phyloP scores from a whole-genome alignment of 2,888 invertebrate genomes.

The Caenorhabditis sinica region DNA sequence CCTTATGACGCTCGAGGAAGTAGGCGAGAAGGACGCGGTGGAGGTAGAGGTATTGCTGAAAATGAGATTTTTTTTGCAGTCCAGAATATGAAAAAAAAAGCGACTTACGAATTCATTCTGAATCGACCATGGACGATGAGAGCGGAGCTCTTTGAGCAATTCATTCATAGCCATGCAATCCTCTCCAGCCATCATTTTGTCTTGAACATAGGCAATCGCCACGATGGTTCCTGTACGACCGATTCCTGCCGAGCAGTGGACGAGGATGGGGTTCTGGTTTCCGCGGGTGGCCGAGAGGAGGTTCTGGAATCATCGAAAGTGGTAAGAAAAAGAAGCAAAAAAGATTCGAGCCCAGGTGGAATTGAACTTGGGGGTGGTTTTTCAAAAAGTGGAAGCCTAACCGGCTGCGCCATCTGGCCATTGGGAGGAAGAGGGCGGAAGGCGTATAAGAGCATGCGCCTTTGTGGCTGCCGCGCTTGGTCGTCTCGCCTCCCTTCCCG shows the following conservation, averaged over 20 bases:
- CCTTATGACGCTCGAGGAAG: constrained; percentile 69
- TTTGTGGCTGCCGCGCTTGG: background rate
- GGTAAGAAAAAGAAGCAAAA: background rate
- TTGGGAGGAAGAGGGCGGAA: no score
- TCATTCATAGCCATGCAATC: constrained; percentile 68
- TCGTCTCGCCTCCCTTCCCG: no score
- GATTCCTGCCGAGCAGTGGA: constrained; percentile 77
- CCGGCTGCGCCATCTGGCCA: no score
- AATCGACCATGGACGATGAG: constrained; percentile 73
- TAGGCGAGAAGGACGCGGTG: constrained; percentile 68
- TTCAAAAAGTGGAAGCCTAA: no score
- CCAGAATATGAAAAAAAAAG: background rate
- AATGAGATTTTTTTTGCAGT: background rate
- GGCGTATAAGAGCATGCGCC: no score
- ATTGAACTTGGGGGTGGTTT: no score
- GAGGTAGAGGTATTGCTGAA: constrained; percentile 67
- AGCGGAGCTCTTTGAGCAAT: constrained; percentile 69
- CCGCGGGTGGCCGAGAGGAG: constrained; percentile 67
- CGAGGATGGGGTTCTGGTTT: constrained; percentile 71
- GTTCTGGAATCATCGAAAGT: constrained; percentile 19
- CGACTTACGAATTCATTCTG: constrained; percentile 68
- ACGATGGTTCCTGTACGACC: constrained; percentile 75
- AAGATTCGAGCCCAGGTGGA: no score
- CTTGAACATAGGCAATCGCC: constrained; percentile 71
- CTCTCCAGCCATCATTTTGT: constrained; percentile 62